Percentiles rank a stretch among this genome's conserved stretches.
These are phyloP conservation scores for Stigmatopora nigra DNA, from an alignment of 2,113 vertebrate species.

Conservation along the genomic window DNA sequence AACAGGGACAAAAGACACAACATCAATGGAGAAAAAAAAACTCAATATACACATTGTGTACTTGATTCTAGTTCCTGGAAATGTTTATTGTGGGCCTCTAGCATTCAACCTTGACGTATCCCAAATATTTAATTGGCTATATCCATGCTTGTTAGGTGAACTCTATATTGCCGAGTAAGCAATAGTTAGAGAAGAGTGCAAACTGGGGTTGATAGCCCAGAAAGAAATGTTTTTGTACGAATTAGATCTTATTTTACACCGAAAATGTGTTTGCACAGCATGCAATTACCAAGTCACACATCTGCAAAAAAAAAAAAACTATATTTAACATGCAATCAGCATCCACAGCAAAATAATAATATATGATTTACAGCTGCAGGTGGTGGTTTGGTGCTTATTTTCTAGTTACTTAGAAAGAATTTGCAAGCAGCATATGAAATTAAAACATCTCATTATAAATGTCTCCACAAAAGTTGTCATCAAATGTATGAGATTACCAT, in stretches of 20 bases:
- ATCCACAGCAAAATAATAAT: conserved; percentile 1
- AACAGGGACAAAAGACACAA: conserved; percentile 12
- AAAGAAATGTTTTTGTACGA: conserved; percentile 36
- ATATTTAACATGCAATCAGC: neutral
- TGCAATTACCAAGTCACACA: conserved; percentile 18
- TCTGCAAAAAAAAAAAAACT: neutral
- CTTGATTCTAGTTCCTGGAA: neutral
- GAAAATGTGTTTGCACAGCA: conserved; percentile 21
- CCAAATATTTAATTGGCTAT: conserved; percentile 20
- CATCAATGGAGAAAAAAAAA: conserved; percentile 7
- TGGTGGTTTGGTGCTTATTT: neutral
- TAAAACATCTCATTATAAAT: too few relatives aligned
- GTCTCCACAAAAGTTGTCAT: too few relatives aligned
- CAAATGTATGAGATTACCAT: too few relatives aligned
- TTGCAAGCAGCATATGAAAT: neutral
- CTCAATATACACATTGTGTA: neutral
- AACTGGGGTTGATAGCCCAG: conserved; percentile 16
- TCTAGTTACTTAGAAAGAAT: neutral
- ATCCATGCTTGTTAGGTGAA: conserved; percentile 1
- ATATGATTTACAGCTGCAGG: neutral
- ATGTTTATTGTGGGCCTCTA: conserved; percentile 3
- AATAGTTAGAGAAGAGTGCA: neutral
- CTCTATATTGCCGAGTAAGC: conserved; percentile 27
- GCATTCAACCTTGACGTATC: conserved; percentile 4
- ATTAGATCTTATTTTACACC: conserved; percentile 15